phyloP scores from a whole-genome alignment of 2,113 vertebrate genomes.

The Toxotes chatareus region DNA sequence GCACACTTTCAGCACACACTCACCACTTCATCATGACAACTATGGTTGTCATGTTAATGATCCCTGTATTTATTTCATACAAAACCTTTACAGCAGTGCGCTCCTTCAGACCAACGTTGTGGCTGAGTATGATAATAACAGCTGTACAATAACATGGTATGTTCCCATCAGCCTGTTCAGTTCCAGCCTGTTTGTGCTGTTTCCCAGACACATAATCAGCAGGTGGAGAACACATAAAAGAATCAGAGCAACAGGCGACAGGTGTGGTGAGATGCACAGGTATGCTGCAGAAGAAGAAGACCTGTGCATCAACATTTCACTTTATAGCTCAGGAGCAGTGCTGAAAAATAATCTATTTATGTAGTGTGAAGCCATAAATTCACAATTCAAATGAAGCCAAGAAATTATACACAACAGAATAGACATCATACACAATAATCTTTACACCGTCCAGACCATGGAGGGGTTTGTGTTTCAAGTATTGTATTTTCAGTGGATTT shows the following conservation, averaged over 20 bases:
- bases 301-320: neutral
- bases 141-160: neutral
- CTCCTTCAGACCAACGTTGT: neutral
- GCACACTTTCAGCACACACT: too few relatives aligned
- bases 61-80: neutral
- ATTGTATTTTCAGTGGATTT: neutral
- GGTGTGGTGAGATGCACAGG: slow-evolving; percentile 4
- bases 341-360: neutral
- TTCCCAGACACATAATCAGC: slow-evolving; percentile 25
- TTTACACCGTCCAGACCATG: neutral
- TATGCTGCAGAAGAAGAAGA: slow-evolving; percentile 9
- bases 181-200: slow-evolving; percentile 5
- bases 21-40: neutral
- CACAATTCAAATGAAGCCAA: neutral
- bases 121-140: neutral
- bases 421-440: neutral
- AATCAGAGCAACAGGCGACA: neutral
- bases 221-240: slow-evolving; percentile 1
- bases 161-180: slow-evolving; percentile 2
- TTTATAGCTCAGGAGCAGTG: neutral
- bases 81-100: neutral
- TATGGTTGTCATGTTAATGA: neutral
- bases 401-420: too few relatives aligned
- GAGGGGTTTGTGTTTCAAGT: neutral
- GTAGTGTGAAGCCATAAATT: too few relatives aligned